Percentiles rank a stretch among this genome's conserved stretches.
Conservation (phyloP, 2,888 invertebrate species). For the Xestia xanthographa region DNA sequence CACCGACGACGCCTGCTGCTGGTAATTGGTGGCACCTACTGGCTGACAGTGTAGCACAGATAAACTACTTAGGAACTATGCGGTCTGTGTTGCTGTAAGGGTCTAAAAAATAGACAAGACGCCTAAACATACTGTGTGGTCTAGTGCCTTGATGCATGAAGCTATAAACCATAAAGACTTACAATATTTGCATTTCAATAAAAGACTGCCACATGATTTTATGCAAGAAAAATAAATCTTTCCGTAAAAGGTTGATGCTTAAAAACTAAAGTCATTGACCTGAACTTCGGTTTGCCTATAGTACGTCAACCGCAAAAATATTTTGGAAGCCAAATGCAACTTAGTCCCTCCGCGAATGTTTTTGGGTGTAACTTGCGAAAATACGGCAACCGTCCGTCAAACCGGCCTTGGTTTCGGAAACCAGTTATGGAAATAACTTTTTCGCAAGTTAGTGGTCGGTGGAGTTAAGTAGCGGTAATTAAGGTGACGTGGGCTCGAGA, state of each 20-base stretch:
- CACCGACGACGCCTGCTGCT: not conserved
- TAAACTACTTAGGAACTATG: not conserved
- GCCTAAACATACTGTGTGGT: not conserved
- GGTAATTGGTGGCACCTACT: not conserved
- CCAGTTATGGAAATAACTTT: conserved; percentile 65
- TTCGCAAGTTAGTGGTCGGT: conserved; percentile 56
- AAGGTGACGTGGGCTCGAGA: conserved; percentile 40
- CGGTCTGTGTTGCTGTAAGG: not conserved
- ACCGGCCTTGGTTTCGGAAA: conserved; percentile 50
- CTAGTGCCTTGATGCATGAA: not conserved
- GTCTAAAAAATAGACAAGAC: not conserved
- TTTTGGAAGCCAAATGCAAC: conserved; percentile 16
- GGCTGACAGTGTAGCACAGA: not conserved
- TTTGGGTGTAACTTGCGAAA: conserved; percentile 51
- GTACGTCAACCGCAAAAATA: conserved; percentile 31
- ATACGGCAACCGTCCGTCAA: conserved; percentile 36
- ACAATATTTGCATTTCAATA: not conserved
- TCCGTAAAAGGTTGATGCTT: not conserved
- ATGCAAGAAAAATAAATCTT: not conserved
- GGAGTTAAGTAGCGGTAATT: conserved; percentile 61
- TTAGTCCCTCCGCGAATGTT: not conserved
- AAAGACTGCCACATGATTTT: not conserved
- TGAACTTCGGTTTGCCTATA: not conserved
- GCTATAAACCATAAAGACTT: not conserved
- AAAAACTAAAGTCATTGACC: conserved; percentile 28